Percentiles rank a stretch among this genome's conserved stretches.
Conservation (phyloP, 2,797 vertebrate genomes). For the Rousettus madagascariensis region DNA sequence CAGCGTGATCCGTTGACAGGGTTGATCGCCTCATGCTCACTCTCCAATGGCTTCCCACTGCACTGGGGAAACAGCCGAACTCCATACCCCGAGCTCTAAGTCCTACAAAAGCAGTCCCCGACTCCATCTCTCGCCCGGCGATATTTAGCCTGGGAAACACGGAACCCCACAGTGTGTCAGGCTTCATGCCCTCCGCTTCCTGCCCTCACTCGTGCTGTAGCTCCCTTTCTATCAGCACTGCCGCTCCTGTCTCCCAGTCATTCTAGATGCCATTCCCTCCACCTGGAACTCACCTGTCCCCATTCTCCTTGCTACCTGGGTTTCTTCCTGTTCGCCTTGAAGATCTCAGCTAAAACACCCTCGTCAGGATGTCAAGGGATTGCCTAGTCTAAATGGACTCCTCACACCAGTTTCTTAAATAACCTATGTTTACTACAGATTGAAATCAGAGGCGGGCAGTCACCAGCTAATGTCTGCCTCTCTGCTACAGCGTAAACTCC, state of each 20-base stretch:
- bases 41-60: not conserved
- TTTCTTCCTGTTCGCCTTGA: not conserved
- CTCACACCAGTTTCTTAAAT: not conserved
- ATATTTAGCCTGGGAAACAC: not conserved
- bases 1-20: not conserved
- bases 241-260: not conserved
- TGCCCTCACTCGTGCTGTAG: not conserved
- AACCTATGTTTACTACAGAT: not conserved
- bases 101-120: not conserved
- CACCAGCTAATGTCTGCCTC: not conserved
- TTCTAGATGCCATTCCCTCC: not conserved
- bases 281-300: not conserved
- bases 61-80: not conserved
- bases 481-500: not conserved
- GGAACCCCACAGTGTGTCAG: not conserved
- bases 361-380: not conserved
- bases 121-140: not conserved
- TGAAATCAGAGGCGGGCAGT: not conserved
- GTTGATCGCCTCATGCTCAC: not conserved
- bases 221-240: not conserved
- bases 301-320: not conserved
- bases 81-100: not conserved
- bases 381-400: not conserved
- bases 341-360: not conserved
- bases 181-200: not conserved